These are phyloP conservation scores for Latrodectus hesperus DNA, from an alignment of 2,888 invertebrate genomes.

Conservation along the genomic window DNA sequence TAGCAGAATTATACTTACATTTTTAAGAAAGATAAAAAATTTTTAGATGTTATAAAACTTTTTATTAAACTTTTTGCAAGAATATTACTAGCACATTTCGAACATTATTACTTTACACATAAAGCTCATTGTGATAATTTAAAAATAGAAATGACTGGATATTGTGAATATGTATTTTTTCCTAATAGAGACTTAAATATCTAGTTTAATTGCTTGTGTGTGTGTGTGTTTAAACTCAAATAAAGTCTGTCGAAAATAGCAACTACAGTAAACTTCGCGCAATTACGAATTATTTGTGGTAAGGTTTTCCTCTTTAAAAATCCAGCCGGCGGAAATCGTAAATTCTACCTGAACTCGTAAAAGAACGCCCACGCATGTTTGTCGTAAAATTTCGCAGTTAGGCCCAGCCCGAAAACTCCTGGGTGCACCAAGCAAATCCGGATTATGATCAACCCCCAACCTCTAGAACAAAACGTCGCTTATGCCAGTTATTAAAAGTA, in stretches of 20 bases:
- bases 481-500: no score
- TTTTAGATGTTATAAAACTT: no score
- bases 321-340: slow-evolving; percentile 27
- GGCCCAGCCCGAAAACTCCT: background rate
- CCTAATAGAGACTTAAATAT: no score
- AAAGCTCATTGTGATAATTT: no score
- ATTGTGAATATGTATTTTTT: no score
- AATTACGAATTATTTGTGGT: background rate
- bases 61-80: no score
- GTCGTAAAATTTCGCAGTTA: background rate
- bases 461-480: no score
- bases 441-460: background rate
- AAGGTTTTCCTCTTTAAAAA: background rate
- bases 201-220: background rate
- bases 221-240: background rate
- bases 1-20: no score
- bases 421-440: background rate
- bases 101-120: no score
- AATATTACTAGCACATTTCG: no score
- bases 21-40: no score
- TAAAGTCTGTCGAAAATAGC: background rate
- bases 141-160: no score
- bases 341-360: slow-evolving; percentile 6
- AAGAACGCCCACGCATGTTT: background rate
- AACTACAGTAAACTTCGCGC: background rate